Percentiles rank a stretch among this genome's conserved stretches.
Evolutionary conservation across 2,113 vertebrate genomes (phyloP).

Genomic region (Coreoperca whiteheadi): DNA sequence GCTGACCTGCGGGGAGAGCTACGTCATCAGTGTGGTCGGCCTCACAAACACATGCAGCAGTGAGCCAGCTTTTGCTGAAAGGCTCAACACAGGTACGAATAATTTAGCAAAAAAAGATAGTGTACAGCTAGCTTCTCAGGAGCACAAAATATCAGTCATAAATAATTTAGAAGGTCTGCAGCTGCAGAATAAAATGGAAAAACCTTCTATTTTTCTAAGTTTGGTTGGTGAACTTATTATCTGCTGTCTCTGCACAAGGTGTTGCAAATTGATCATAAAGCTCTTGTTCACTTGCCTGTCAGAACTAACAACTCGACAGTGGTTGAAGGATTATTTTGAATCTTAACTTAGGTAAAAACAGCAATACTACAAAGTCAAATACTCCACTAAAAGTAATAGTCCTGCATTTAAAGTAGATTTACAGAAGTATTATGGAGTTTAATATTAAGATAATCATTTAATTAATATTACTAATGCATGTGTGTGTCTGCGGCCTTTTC

Average conservation of each 20-base stretch:
- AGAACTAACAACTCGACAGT: neutral
- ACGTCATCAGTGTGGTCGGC: conserved; percentile 75
- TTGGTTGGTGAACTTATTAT: neutral
- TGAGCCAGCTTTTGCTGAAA: conserved; percentile 28
- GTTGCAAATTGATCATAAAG: neutral
- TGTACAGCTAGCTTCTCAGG: neutral
- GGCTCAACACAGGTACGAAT: conserved; percentile 68
- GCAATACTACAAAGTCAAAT: neutral
- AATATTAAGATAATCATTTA: neutral
- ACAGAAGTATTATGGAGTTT: neutral
- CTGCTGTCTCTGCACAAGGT: neutral
- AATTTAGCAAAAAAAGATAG: neutral
- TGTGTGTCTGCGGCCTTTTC: neutral
- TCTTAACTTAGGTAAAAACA: neutral
- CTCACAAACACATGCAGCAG: conserved; percentile 73
- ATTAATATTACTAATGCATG: neutral
- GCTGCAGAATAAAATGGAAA: too few species aligned
- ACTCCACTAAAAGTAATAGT: neutral
- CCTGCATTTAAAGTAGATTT: neutral
- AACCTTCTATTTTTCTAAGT: neutral
- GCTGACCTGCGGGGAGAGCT: conserved; percentile 80
- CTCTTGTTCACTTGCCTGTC: neutral
- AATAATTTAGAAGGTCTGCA: too few species aligned
- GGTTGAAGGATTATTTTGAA: neutral
- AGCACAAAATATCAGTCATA: neutral